phyloP scores from a whole-genome alignment of 2,888 invertebrate species.

The Philopedon plagiatum region DNA sequence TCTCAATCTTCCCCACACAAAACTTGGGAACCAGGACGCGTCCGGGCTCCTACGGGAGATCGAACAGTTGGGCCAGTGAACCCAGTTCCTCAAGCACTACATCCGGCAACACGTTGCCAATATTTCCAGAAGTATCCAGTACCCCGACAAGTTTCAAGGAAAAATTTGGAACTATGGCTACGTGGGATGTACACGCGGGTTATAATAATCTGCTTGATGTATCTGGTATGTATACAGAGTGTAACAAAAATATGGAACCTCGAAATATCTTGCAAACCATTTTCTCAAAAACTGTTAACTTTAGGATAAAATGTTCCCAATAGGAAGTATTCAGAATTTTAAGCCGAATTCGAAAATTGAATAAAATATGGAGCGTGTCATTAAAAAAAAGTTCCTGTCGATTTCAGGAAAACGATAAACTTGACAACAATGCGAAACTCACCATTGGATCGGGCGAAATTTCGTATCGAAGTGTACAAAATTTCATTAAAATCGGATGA shows the following conservation, averaged over 20 bases:
- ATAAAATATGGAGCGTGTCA: no score
- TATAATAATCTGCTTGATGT: conserved; percentile 29
- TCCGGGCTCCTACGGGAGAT: conserved; percentile 70
- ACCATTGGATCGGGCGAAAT: no score
- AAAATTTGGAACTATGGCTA: conserved; percentile 61
- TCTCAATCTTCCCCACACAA: conserved; percentile 50
- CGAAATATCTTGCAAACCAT: no score
- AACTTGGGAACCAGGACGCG: conserved; percentile 64
- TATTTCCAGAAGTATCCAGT: conserved; percentile 57
- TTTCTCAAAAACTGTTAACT: no score
- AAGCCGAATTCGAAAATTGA: no score
- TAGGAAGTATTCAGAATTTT: no score
- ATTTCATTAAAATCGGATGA: background rate
- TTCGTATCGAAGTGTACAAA: no score
- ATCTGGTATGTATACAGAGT: conserved; percentile 28
- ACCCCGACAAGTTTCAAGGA: conserved; percentile 55
- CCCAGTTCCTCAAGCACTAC: conserved; percentile 23
- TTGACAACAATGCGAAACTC: no score
- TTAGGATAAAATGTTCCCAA: no score
- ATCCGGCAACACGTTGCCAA: conserved; percentile 48
- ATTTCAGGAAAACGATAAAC: no score
- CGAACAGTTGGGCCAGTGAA: conserved; percentile 68
- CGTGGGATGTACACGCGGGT: conserved; percentile 58
- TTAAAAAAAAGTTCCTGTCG: no score
- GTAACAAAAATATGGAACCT: no score